Evolutionary conservation across 2,113 vertebrate genomes (phyloP).

Genomic region (Oreochromis tanganicae): DNA sequence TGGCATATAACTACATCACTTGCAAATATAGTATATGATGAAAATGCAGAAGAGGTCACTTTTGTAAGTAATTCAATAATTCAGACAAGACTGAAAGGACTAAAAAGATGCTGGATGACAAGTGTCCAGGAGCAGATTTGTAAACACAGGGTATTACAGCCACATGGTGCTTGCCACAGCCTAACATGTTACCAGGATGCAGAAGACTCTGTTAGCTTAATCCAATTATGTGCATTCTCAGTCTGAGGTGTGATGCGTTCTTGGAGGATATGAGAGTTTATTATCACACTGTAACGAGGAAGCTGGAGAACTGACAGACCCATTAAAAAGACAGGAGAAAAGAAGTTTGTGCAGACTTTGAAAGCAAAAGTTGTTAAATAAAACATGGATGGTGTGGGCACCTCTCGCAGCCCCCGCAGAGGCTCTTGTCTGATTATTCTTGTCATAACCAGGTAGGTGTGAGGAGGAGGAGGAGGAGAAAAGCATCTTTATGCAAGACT

Average conservation of each 20-base stretch:
- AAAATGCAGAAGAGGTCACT: background rate
- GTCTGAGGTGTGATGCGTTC: conserved; percentile 34
- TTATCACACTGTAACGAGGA: conserved; percentile 32
- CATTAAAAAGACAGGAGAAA: conserved; percentile 45
- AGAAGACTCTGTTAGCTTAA: conserved; percentile 7
- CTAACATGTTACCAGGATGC: background rate
- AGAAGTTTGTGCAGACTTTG: conserved; percentile 39
- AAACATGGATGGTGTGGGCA: conserved; percentile 56
- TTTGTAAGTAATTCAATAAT: background rate
- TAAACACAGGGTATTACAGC: background rate
- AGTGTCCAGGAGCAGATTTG: background rate
- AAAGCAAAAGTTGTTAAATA: conserved; percentile 64
- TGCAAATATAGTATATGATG: background rate
- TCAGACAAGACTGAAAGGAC: background rate
- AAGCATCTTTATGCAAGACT: conserved; percentile 28
- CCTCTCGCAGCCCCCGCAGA: conserved; percentile 29
- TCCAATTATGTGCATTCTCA: conserved; percentile 30
- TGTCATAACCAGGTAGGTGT: conserved; percentile 55
- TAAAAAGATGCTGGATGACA: background rate
- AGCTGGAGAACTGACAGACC: conserved; percentile 40
- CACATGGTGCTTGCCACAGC: background rate
- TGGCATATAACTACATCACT: background rate
- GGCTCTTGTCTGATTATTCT: conserved; percentile 55
- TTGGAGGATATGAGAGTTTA: conserved; percentile 49
- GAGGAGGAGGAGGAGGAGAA: conserved; percentile 3